phyloP scores from a whole-genome alignment of 2,888 invertebrate species.

The Gari tellinella region DNA sequence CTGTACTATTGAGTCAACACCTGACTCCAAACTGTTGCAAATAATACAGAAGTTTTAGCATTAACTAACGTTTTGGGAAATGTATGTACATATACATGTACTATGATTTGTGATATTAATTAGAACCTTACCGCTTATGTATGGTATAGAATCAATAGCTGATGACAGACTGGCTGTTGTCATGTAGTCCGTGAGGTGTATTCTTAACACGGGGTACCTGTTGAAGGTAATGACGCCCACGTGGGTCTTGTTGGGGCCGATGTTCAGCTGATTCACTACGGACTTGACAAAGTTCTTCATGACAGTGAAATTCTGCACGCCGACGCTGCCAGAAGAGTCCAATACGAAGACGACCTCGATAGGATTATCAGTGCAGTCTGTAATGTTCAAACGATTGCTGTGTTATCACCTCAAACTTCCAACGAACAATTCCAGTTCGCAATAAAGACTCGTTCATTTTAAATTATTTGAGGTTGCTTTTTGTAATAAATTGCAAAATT shows the following conservation, averaged over 20 bases:
- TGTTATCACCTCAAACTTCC: too few relatives aligned
- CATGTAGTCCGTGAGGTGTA: conserved; percentile 50
- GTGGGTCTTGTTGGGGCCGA: conserved; percentile 55
- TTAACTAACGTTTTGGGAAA: too few relatives aligned
- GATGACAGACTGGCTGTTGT: conserved; percentile 40
- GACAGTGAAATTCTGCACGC: conserved; percentile 69
- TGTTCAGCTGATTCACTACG: conserved; percentile 60
- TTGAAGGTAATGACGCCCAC: conserved; percentile 69
- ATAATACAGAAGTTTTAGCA: too few relatives aligned
- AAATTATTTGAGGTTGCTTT: too few relatives aligned
- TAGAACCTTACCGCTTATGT: conserved; percentile 32
- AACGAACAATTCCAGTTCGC: too few relatives aligned
- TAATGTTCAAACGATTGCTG: neutral
- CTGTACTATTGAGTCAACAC: too few relatives aligned
- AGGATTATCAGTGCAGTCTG: conserved; percentile 67
- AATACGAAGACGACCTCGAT: conserved; percentile 67
- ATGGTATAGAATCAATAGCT: conserved; percentile 45
- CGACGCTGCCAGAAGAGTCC: conserved; percentile 74
- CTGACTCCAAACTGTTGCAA: too few relatives aligned
- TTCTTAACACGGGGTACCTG: conserved; percentile 46
- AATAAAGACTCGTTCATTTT: too few relatives aligned
- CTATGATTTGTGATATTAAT: too few relatives aligned
- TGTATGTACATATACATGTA: too few relatives aligned
- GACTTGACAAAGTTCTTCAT: conserved; percentile 67
- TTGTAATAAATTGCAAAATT: too few relatives aligned